Evolutionary conservation across 2,888 invertebrate species (phyloP), one percentile per base, ranked within the genome.

Genomic region (Agrotis clavis): DNA sequence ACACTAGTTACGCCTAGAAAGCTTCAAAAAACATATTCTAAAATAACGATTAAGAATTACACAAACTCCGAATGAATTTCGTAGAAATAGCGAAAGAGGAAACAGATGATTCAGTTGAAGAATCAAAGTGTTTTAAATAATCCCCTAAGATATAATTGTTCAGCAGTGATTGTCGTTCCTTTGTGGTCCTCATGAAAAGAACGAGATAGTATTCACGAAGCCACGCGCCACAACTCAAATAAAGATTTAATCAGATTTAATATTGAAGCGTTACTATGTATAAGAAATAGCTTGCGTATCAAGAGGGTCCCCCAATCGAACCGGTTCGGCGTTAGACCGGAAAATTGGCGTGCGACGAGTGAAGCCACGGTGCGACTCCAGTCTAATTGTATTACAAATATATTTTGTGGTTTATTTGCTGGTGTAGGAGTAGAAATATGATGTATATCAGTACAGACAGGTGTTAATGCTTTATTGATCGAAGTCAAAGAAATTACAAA

Each of bases 321-420:
- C 90, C 90, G 90, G 88, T 91, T 88, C 80, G 79, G 88, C 90
- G 88, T 77, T 87, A 90, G 92, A 92, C 91, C 90, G 90, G 90
- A 88, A 90, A 91, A 92, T 91, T 87, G 87, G 87, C 86, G 80
- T 86, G 84, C 87, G 89, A 86, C 87, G 79, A 60, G 85, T 88
- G 88, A 85, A 84, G 79, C 60, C 73, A 68, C 83, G 86, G 80
- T 85, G 83, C 82, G 84, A 78, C 61, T 60, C 45, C 50, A 50
- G 67, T 64, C 74, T 84, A 74, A 83, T 84, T 84, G 69, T 76
- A 71, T 79, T 78, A 67, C n/a, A 66, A 56, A 56, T 66, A 71
- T 68, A 50, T 67, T 68, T 71, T 72, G 41, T 41, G 41, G 41
- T 71, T 1, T 57, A 4, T 69, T 41, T 48, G 19, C 14, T 45